Evolutionary conservation across 2,113 vertebrate genomes (phyloP), one percentile per base, ranked within the genome.

Genomic region (Silurus glanis): DNA sequence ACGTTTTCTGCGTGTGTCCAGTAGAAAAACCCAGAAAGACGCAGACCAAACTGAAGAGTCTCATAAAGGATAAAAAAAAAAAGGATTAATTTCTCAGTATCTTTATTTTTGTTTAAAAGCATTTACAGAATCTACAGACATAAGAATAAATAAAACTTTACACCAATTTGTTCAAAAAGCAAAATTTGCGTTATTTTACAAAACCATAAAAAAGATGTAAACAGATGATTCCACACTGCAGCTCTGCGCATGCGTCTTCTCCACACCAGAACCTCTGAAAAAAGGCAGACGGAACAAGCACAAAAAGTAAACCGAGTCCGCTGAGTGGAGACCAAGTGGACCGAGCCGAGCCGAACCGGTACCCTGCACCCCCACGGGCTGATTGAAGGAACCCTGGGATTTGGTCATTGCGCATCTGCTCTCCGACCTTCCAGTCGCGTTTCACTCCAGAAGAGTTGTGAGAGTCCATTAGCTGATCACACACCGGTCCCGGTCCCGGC

Each of bases 401-500:
- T 19, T 37, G 13, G 9, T 2, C 16, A 10, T 28, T 6, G 78
- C 9, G 37, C 78, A 2, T 37, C 8, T 17, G n/a, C 53, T 21
- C 28, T 19, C n/a, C 13, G 23, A 6, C 13, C 56, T 12, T 56
- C 10, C 23, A 4, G 25, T 25, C 13, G 51, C 12, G n/a, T 13
- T 16, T 51, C 72, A 55, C 3, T 56, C 28, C 76, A 25, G 19
- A 37, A 37, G 37, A 37, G 37, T 37, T 37, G 37, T 37, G 37
- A 37, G 37, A 37, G 37, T 37, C 37, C 37, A 37, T 37, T 97
- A 99, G 88, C 97, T 98, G 92, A 99, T 97, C 45, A 96, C 94
- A 0, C 98, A 99, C 1, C 98, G 92, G 62, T 99, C 98, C 88
- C 97, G 98, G 91, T 37, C 37, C 78, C 21, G 25, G 37, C 37